Conservation (phyloP, 2,113 vertebrate genomes). For the Rattus rattus region DNA sequence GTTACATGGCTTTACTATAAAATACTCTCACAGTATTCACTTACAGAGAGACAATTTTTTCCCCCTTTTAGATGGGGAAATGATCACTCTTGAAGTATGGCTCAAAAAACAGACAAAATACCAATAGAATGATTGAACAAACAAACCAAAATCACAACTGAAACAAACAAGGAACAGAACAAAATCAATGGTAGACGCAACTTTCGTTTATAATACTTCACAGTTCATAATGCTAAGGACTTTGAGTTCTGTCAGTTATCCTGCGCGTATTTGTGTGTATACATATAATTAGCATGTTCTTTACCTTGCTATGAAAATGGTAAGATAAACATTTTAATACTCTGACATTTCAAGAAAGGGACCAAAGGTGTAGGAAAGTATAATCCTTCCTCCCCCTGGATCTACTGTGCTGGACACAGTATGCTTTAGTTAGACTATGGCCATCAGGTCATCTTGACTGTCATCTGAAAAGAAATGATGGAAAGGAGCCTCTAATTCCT, state of each 20-base stretch:
- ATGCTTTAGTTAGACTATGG: conserved; percentile 3
- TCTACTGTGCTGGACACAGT: background rate
- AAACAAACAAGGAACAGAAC: background rate
- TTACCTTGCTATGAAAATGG: background rate
- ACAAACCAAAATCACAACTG: background rate
- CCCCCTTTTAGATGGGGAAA: background rate
- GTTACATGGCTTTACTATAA: background rate
- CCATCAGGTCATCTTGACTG: background rate
- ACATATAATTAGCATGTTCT: background rate
- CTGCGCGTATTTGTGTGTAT: background rate
- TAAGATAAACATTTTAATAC: background rate
- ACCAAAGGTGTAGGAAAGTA: background rate
- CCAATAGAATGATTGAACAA: background rate
- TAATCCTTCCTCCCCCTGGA: too few relatives aligned
- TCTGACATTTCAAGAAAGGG: background rate
- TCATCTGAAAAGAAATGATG: background rate
- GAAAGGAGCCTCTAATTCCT: background rate
- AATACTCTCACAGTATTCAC: background rate
- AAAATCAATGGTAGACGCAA: background rate
- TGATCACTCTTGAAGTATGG: background rate
- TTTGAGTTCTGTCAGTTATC: background rate
- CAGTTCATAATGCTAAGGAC: background rate
- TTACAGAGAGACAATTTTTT: background rate
- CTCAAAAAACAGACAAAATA: background rate
- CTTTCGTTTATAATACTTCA: background rate